A percentile compares a stretch with the other conserved stretches of the same genome.
Conservation (phyloP, 1,140 invertebrate species). For the Scylla paramamosain region DNA sequence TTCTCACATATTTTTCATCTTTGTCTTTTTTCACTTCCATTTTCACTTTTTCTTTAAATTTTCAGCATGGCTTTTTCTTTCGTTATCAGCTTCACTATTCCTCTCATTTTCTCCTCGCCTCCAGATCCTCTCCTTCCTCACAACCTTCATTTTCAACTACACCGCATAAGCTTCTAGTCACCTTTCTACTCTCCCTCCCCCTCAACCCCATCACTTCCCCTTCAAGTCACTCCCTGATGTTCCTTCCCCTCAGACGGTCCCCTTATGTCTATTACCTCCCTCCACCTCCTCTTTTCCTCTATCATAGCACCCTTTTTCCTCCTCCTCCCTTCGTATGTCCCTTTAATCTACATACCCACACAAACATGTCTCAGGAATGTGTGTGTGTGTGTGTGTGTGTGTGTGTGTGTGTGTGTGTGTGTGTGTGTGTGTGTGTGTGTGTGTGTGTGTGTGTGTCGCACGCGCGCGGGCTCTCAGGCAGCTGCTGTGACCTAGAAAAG, state of each 20-base stretch:
- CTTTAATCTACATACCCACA: not conserved
- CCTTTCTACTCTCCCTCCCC: not conserved
- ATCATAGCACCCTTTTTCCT: not conserved
- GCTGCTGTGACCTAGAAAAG: conserved; percentile 45
- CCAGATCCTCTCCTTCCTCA: too few species aligned
- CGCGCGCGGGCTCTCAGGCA: not conserved
- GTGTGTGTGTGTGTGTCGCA: conserved; percentile 23
- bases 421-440: not conserved
- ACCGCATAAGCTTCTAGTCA: too few species aligned
- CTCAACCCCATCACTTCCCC: not conserved
- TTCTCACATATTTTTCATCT: not conserved
- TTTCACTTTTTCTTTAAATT: not conserved
- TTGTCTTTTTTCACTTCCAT: not conserved
- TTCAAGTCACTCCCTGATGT: not conserved
- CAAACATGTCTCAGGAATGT: not conserved
- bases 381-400: too few species aligned
- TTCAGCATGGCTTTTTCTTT: too few species aligned
- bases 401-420: conserved; percentile 59
- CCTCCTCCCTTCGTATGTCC: not conserved
- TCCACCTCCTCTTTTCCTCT: conserved; percentile 25
- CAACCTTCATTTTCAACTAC: too few species aligned
- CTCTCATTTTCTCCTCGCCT: too few species aligned
- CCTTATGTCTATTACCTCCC: not conserved
- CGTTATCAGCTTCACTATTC: too few species aligned
- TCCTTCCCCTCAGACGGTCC: not conserved